Base-by-base conservation (phyloP, 1,140 invertebrate species). In the Drosophila varians region DNA sequence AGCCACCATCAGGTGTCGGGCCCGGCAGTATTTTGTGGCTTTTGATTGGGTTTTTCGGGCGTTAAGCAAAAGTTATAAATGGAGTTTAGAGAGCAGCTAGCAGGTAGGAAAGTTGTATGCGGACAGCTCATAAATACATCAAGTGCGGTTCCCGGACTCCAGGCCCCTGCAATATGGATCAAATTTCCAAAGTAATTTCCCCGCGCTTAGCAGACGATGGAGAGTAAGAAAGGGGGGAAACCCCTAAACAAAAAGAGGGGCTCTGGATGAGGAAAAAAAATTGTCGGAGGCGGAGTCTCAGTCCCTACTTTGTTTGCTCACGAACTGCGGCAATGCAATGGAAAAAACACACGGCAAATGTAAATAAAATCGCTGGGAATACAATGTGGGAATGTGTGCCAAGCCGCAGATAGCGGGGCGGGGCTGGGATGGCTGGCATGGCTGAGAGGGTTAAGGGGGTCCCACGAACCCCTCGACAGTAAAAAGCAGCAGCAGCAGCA, bases 261-360 rank as follows among this genome's bases (percentile, higher is more conserved):
- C 53, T 31, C 28, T 31, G 28, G 11, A 31, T 31, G 28, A 3
- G 28, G 3, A 31, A 31, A 11, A 31, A 31, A 31, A 31, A 31
- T 11, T 31, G 9, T 31, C n/a, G 58, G 40, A 61, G 62, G 60
- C 19, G 43, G 25, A 49, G 56, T 40, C 5, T 18, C 34, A 49
- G 56, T 40, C 5, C 25, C 34, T 4, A 38, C 40, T 48, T 21
- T 61, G 46, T 80, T 84, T 84, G 82, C 62, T 51, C 57, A 79
- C 66, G 68, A 80, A 80, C 80, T 83, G 78, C 73, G 73, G 72
- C 80, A 86, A 72, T 86, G 79, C 78, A 83, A 83, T 83, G 78
- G 76, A 46, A 52, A 31, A 77, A 82, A 77, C 69, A 78, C 64
- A 78, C 64, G 70, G 80, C 73, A 78, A 77, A 83, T 83, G 78